Evolutionary conservation across 2,797 vertebrate genomes (phyloP).

Genomic region (Sphenodon punctatus): DNA sequence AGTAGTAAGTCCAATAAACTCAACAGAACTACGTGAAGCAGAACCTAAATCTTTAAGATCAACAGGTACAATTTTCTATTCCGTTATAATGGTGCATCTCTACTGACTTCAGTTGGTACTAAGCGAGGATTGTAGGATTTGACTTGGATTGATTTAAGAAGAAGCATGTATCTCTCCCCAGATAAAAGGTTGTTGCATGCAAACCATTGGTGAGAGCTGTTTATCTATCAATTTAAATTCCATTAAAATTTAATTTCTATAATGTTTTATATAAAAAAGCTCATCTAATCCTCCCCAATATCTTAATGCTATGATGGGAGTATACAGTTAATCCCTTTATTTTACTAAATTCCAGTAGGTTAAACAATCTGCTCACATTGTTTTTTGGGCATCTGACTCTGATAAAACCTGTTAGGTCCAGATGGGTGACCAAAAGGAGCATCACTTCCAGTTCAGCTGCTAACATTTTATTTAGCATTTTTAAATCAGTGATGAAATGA

Average conservation of each 20-base stretch:
- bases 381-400: neutral
- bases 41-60: neutral
- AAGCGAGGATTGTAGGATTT: neutral
- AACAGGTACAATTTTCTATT: neutral
- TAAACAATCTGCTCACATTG: slow-evolving; percentile 7
- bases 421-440: slow-evolving; percentile 13
- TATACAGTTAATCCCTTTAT: neutral
- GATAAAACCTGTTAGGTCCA: slow-evolving; percentile 3
- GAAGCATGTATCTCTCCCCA: neutral
- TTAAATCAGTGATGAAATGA: slow-evolving; percentile 13
- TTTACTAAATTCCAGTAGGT: neutral
- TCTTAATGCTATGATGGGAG: neutral
- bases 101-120: neutral
- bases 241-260: neutral
- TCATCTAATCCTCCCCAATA: neutral
- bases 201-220: neutral
- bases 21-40: neutral
- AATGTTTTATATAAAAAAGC: neutral
- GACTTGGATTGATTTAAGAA: neutral
- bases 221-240: neutral
- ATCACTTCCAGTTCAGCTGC: slow-evolving; percentile 6
- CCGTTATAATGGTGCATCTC: neutral
- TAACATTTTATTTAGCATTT: slow-evolving; percentile 27
- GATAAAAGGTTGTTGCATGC: neutral
- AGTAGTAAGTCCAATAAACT: neutral